These are phyloP conservation scores for Hemichromis elongatus DNA, from an alignment of 2,113 vertebrate genomes.

Conservation along the genomic window DNA sequence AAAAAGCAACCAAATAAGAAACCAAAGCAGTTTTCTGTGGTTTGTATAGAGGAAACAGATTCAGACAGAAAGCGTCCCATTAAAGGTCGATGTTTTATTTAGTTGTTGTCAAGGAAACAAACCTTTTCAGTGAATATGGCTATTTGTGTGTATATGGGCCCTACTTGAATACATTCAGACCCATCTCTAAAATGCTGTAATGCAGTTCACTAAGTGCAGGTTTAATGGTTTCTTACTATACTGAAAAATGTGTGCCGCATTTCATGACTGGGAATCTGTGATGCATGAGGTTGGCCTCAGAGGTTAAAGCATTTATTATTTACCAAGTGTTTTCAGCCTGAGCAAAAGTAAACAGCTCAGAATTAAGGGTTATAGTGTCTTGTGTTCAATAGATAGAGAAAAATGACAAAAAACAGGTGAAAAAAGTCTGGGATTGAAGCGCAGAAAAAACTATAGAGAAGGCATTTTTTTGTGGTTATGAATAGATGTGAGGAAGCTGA, in stretches of 20 bases:
- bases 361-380: background rate
- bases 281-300: background rate
- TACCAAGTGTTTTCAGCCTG: background rate
- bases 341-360: background rate
- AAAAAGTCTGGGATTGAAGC: background rate
- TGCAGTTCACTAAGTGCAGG: background rate
- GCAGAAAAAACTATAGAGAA: background rate
- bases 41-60: background rate
- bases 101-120: constrained; percentile 30
- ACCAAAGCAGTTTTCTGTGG: background rate
- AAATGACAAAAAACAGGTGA: background rate
- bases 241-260: background rate
- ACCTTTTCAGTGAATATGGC: background rate
- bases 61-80: background rate
- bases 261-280: background rate
- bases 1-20: background rate
- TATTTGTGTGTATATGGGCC: constrained; percentile 20
- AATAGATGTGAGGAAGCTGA: background rate
- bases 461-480: background rate
- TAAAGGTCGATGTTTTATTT: constrained; percentile 48
- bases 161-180: background rate
- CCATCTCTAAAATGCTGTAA: background rate
- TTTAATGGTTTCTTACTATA: background rate
- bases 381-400: background rate
- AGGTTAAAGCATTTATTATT: background rate